These are phyloP conservation scores for Silurus asotus DNA, from an alignment of 2,113 vertebrate genomes.

Conservation along the genomic window DNA sequence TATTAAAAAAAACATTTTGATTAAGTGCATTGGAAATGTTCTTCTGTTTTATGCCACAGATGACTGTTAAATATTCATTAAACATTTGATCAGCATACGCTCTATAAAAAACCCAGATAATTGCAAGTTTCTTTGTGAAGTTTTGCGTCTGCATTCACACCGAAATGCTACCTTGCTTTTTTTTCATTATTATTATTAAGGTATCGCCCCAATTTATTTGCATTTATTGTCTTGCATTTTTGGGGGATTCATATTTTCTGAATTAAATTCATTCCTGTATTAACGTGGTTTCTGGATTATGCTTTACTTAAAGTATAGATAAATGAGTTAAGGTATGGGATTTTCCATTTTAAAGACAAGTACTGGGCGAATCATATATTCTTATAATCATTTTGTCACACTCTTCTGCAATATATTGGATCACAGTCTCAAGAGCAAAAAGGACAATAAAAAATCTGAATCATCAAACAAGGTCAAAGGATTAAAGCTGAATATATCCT, in stretches of 20 bases:
- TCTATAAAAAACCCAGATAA: background rate
- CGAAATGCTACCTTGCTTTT: background rate
- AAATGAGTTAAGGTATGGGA: background rate
- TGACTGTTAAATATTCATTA: conserved; percentile 1
- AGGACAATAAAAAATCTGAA: background rate
- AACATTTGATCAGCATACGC: background rate
- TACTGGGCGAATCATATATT: background rate
- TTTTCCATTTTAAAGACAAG: background rate
- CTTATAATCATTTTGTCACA: background rate
- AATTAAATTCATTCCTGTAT: background rate
- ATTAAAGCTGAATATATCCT: background rate
- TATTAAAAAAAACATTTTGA: background rate
- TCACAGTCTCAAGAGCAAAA: background rate
- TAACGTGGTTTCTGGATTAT: background rate
- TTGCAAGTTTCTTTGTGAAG: background rate
- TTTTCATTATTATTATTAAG: background rate
- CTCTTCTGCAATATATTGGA: background rate
- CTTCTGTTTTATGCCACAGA: background rate
- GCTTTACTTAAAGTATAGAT: background rate
- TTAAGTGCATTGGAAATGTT: background rate
- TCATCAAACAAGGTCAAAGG: background rate
- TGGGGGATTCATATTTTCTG: background rate
- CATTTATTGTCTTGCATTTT: background rate
- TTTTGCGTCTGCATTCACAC: background rate
- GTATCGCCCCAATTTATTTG: background rate